Evolutionary conservation across 2,888 invertebrate species (phyloP), one percentile per base, ranked within the genome.

Genomic region (Sarcophaga subvicina): DNA sequence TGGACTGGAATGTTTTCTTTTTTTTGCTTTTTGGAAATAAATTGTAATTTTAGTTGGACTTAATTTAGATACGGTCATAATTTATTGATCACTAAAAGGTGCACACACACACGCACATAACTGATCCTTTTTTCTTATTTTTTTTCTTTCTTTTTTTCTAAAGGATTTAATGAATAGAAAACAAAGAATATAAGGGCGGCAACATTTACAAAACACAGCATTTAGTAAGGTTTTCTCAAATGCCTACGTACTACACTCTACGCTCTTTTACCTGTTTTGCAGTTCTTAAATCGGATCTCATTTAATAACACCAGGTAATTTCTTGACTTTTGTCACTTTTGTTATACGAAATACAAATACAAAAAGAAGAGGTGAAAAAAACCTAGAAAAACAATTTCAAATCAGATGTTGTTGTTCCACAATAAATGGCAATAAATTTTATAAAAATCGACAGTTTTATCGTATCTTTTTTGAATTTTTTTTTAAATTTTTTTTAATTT

Each of bases 381-480:
- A 54, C 27, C n/a, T 49, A 75, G 59, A 59, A 37, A 59, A 49
- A 59, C 37, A 81, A 37, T 37, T 62, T 49, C 62, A 75, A 75
- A 87, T 87, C 87, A 84, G 71, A 76, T 87, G 84, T 73, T 80
- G n/a, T 72, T 78, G 72, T 82, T 67, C 67, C 54, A 81, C 87
- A 82, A 76, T 88, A 54, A 54, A 54, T 88, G 89, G 88, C 90
- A 90, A 91, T 91, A 91, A 91, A 91, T 92, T 92, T 86, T 88
- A 89, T 89, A 83, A 75, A 86, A 89, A 89, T 91, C 92, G 91
- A 91, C 91, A 91, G 88, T 90, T 92, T 92, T 91, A 91, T 91
- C 90, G 81, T 71, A 82, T 76, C 80, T 37, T 37, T 22, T 22
- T 22, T 22, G 1, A 22, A 22, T 22, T 22, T 22, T 22, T 22